These are phyloP conservation scores for Alethe castanea DNA, from an alignment of 2,113 vertebrate genomes.

Conservation along the genomic window DNA sequence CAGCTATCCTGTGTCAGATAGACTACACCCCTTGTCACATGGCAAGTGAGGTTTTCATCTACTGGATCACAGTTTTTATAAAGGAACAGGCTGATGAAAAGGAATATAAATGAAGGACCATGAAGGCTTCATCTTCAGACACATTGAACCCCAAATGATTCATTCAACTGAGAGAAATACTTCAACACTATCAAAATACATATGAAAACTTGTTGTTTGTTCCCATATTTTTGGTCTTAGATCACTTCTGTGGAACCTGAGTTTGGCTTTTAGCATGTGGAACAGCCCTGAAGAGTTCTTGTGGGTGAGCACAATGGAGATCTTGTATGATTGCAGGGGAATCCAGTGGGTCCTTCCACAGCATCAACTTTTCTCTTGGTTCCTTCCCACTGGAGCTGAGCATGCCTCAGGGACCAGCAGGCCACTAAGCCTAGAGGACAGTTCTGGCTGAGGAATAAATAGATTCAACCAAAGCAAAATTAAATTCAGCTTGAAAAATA, in stretches of 20 bases:
- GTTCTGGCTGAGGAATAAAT: background rate
- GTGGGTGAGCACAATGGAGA: background rate
- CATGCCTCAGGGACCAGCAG: background rate
- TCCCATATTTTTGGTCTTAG: background rate
- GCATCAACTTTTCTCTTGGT: background rate
- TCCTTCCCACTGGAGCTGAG: background rate
- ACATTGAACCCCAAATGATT: background rate
- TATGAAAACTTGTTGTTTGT: background rate
- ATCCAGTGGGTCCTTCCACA: background rate
- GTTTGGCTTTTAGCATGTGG: background rate
- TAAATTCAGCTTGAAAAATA: background rate
- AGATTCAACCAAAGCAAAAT: background rate
- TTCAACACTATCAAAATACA: background rate
- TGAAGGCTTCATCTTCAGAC: background rate
- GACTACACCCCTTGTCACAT: slow-evolving; percentile 4
- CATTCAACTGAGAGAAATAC: background rate
- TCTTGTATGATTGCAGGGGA: background rate
- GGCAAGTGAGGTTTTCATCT: background rate
- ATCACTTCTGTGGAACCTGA: background rate
- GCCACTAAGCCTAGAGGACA: background rate
- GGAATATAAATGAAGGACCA: background rate
- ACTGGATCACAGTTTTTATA: background rate
- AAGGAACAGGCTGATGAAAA: background rate
- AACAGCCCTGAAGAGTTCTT: background rate
- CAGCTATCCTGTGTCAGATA: background rate